Conservation (phyloP, 2,888 invertebrate genomes). For the Bombyx huttoni region DNA sequence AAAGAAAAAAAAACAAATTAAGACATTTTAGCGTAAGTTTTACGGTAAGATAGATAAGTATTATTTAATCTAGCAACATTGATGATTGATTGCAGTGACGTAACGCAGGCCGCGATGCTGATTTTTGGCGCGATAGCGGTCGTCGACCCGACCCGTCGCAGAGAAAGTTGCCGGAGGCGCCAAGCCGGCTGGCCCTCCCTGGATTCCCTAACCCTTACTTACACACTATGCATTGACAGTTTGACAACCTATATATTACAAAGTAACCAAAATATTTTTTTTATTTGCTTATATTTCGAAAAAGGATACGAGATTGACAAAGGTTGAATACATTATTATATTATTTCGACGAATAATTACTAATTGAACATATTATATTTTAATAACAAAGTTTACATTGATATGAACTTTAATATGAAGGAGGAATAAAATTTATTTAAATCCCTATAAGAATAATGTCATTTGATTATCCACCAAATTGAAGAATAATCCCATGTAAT, state of each 20-base stretch:
- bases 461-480: no score
- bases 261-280: background rate
- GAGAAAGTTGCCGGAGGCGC: constrained; percentile 60
- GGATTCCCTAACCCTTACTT: constrained; percentile 14
- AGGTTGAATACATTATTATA: no score
- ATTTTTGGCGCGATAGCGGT: constrained; percentile 49
- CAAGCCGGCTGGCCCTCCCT: constrained; percentile 46
- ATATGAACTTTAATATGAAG: no score
- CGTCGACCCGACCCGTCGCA: constrained; percentile 31
- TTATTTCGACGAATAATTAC: no score
- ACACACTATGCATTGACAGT: background rate
- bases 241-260: background rate
- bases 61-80: background rate
- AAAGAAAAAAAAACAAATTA: no score
- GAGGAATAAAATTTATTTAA: no score
- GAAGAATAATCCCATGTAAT: no score
- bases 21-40: background rate
- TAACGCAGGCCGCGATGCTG: constrained; percentile 6
- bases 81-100: background rate
- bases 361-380: no score
- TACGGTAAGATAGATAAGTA: background rate
- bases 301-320: no score
- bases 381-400: no score
- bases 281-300: background rate
- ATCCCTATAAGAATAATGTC: no score